Evolutionary conservation across 2,113 vertebrate species (phyloP).

Genomic region (Taxidea taxus): DNA sequence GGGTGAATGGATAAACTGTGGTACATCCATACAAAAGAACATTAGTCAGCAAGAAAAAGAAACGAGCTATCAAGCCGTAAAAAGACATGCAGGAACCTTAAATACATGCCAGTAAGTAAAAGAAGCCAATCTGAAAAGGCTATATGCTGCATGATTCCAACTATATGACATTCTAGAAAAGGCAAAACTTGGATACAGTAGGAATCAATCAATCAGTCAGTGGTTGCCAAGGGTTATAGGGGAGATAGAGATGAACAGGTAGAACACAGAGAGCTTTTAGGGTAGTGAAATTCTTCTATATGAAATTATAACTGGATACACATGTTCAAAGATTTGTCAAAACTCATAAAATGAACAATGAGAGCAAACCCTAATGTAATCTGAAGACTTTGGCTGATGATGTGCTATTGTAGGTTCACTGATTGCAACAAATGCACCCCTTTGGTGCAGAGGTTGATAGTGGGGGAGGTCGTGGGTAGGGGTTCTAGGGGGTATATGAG

Average conservation of each 20-base stretch:
- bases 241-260: not conserved
- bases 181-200: no score
- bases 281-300: not conserved
- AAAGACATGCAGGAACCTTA: not conserved
- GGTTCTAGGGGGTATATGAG: no score
- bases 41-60: not conserved
- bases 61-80: not conserved
- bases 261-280: not conserved
- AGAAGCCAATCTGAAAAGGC: not conserved
- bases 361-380: not conserved
- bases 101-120: not conserved
- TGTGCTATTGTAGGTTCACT: not conserved
- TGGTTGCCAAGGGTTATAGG: not conserved
- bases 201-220: not conserved
- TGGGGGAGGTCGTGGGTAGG: rapidly evolving
- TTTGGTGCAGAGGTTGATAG: not conserved
- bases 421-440: not conserved
- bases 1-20: not conserved
- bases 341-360: not conserved
- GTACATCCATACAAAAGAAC: not conserved
- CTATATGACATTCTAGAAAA: not conserved
- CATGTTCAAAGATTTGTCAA: not conserved
- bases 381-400: not conserved
- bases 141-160: not conserved
- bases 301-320: not conserved